These are phyloP conservation scores for Oxyscelio sp. DNA, from an alignment of 2,888 invertebrate species.

Conservation along the genomic window DNA sequence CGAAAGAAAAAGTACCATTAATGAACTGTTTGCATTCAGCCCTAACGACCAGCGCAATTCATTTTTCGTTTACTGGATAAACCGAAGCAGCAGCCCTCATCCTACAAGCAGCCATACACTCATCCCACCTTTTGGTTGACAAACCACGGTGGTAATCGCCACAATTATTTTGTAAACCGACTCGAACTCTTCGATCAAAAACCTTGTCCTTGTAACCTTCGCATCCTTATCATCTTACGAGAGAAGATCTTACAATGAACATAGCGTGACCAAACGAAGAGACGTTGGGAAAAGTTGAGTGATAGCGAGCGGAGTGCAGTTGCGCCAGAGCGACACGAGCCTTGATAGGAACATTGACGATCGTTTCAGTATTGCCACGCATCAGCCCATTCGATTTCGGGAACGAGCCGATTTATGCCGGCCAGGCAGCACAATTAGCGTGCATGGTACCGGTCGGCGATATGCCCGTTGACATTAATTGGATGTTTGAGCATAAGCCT, in stretches of 20 bases:
- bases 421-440: constrained; percentile 93
- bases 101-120: constrained; percentile 7
- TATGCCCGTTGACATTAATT: constrained; percentile 89
- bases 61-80: constrained; percentile 18
- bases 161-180: constrained; percentile 12
- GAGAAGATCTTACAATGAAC: constrained; percentile 4
- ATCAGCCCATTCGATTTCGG: constrained; percentile 95
- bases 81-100: constrained; percentile 10
- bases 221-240: not conserved
- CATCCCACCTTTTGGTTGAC: constrained; percentile 12
- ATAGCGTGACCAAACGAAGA: too few species aligned
- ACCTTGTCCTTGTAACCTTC: constrained; percentile 1
- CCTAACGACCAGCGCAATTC: not conserved
- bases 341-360: constrained; percentile 36
- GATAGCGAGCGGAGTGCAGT: not conserved
- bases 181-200: not conserved
- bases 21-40: too few species aligned
- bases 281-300: too few species aligned
- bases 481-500: constrained; percentile 89
- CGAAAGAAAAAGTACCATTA: too few species aligned
- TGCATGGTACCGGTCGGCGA: constrained; percentile 91
- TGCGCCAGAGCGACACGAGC: constrained; percentile 5
- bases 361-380: constrained; percentile 93
- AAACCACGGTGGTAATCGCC: not conserved
- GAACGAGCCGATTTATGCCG: constrained; percentile 93